A percentile compares a stretch with the other conserved stretches of the same genome.
Conservation (phyloP, 2,888 invertebrate genomes). For the Machimus atricapillus region DNA sequence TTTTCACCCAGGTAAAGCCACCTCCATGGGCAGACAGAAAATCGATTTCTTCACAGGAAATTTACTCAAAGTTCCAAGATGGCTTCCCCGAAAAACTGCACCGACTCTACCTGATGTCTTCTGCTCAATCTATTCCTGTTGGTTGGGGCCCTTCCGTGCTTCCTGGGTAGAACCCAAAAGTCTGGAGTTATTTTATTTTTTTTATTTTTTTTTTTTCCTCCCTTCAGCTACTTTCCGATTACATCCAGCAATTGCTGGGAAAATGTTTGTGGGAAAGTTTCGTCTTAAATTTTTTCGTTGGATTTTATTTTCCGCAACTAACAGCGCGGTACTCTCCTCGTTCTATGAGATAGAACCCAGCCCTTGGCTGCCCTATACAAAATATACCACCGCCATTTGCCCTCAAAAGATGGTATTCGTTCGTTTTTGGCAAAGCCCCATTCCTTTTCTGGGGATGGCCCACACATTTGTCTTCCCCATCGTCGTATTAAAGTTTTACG, state of each 20-base stretch:
- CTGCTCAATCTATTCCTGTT: background rate
- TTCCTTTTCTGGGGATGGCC: background rate
- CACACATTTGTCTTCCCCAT: slow-evolving; percentile 16
- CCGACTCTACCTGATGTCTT: background rate
- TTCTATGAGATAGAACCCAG: background rate
- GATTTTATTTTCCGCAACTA: slow-evolving; percentile 3
- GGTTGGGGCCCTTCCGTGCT: background rate
- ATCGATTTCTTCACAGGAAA: background rate
- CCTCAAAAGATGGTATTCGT: background rate
- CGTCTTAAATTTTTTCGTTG: slow-evolving; percentile 4
- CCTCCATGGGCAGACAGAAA: background rate
- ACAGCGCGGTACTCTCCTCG: background rate
- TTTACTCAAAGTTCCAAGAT: slow-evolving; percentile 10
- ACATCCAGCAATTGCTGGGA: background rate
- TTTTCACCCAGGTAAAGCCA: background rate
- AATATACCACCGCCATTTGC: background rate
- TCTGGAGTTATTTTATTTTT: no score
- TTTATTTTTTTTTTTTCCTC: background rate
- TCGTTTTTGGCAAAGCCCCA: slow-evolving; percentile 1
- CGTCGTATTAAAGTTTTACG: slow-evolving; percentile 39
- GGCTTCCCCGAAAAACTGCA: slow-evolving; percentile 15
- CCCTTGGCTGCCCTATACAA: background rate
- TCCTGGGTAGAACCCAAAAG: background rate
- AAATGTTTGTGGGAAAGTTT: background rate
- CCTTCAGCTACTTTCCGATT: background rate